Percentiles rank a stretch among this genome's conserved stretches.
Conservation (phyloP, 2,888 invertebrate genomes). For the Sialis lutaria region DNA sequence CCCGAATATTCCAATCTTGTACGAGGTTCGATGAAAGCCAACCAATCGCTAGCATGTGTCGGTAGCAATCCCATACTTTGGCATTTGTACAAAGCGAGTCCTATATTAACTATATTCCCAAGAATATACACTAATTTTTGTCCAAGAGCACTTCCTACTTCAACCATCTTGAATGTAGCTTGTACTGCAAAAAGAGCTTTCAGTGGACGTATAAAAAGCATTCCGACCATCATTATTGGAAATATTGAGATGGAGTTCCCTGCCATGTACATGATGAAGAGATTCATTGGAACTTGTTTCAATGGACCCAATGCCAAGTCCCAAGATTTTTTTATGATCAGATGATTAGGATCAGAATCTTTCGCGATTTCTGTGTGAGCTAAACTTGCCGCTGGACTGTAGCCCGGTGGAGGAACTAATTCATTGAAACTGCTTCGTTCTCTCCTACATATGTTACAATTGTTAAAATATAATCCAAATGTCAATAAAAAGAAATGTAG, state of each 20-base stretch:
- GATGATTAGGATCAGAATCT: conserved; percentile 65
- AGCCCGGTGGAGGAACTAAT: conserved; percentile 70
- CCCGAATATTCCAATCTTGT: conserved; percentile 70
- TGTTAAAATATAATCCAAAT: neutral
- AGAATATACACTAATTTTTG: conserved; percentile 88
- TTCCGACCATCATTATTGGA: conserved; percentile 99
- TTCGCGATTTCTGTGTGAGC: conserved; percentile 61
- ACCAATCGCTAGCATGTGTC: conserved; percentile 95
- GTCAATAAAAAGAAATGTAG: neutral
- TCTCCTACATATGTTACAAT: no score
- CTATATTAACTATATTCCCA: conserved; percentile 84
- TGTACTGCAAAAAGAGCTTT: conserved; percentile 87
- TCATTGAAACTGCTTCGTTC: conserved; percentile 27
- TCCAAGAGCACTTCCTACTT: conserved; percentile 73
- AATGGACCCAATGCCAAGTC: conserved; percentile 88
- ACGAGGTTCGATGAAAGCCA: conserved; percentile 90
- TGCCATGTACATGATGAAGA: conserved; percentile 99
- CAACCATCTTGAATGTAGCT: conserved; percentile 85
- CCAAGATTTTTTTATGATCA: conserved; percentile 91
- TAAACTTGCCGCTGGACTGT: conserved; percentile 52
- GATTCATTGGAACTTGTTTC: conserved; percentile 97
- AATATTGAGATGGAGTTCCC: conserved; percentile 98
- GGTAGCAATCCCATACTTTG: conserved; percentile 95
- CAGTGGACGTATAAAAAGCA: conserved; percentile 91
- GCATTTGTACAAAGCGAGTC: conserved; percentile 88